Evolutionary conservation across 1,140 invertebrate species (phyloP).

Genomic region (Pseudachorutes palmiensis): DNA sequence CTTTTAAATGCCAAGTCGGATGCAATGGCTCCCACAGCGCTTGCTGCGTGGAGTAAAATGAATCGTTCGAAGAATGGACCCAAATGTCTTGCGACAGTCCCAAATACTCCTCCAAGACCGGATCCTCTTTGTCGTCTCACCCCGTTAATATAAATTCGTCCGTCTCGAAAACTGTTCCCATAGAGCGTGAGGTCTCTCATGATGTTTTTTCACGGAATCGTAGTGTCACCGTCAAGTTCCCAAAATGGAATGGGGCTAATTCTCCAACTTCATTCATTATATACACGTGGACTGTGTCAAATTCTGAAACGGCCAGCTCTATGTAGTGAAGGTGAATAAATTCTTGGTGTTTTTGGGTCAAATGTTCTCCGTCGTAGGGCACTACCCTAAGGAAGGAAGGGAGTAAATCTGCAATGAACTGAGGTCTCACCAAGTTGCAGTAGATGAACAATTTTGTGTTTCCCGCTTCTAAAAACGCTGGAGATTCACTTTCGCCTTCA

Average conservation of each 20-base stretch:
- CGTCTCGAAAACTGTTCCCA: background rate
- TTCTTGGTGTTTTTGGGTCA: background rate
- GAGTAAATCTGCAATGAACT: conserved; percentile 42
- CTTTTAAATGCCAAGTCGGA: background rate
- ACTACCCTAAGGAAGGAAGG: conserved; percentile 37
- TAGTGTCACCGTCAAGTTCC: conserved; percentile 17
- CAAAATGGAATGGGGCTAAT: conserved; percentile 16
- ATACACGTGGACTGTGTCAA: conserved; percentile 18
- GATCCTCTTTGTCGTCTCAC: background rate
- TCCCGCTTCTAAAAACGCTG: background rate
- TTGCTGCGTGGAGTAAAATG: conserved; percentile 1
- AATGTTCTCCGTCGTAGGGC: background rate
- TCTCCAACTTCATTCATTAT: conserved; percentile 21
- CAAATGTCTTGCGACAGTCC: background rate
- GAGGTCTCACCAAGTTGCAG: conserved; percentile 40
- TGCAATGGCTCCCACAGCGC: conserved; percentile 14
- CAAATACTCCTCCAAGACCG: conserved; percentile 17
- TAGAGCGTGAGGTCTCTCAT: background rate
- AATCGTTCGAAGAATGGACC: background rate
- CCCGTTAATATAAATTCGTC: background rate
- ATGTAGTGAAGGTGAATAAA: conserved; percentile 16
- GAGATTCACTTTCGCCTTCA: background rate
- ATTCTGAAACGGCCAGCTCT: background rate
- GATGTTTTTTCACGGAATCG: conserved; percentile 13
- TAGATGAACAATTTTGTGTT: conserved; percentile 38